Evolutionary conservation across 1,140 invertebrate species (phyloP).

Genomic region (Danaus plexippus): DNA sequence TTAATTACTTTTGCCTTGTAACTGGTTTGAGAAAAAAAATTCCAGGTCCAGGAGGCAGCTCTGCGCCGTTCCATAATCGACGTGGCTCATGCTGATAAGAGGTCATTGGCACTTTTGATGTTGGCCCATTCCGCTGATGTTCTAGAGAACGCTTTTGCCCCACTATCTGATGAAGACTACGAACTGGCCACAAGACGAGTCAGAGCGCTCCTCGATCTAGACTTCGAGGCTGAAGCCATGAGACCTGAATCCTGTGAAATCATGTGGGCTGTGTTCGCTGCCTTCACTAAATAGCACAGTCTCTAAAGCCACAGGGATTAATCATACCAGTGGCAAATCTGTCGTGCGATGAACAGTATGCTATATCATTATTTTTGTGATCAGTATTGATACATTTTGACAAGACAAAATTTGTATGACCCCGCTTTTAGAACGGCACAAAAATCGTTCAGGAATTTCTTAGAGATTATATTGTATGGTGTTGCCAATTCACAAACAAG

Average conservation of each 20-base stretch:
- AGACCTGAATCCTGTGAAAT: conserved; percentile 92
- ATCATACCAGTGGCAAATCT: conserved; percentile 23
- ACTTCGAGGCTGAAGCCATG: conserved; percentile 94
- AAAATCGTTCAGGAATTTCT: too few species aligned
- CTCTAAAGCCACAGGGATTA: conserved; percentile 21
- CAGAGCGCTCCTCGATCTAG: conserved; percentile 94
- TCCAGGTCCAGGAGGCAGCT: conserved; percentile 96
- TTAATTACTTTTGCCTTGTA: background rate
- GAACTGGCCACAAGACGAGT: conserved; percentile 98
- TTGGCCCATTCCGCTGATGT: conserved; percentile 98
- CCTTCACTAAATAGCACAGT: conserved; percentile 93
- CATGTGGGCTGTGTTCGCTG: conserved; percentile 98
- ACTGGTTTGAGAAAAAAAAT: conserved; percentile 12
- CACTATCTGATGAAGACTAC: conserved; percentile 98
- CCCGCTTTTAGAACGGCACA: too few species aligned
- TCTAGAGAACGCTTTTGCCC: conserved; percentile 99
- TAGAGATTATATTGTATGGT: too few species aligned
- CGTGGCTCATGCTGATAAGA: conserved; percentile 96
- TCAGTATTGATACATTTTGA: too few species aligned
- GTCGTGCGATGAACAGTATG: conserved; percentile 6
- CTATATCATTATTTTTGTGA: conserved; percentile 4
- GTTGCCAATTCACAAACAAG: too few species aligned
- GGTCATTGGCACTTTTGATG: conserved; percentile 93
- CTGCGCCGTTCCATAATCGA: conserved; percentile 97
- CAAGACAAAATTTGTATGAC: too few species aligned